Percentiles rank a stretch among this genome's conserved stretches.
These are phyloP conservation scores for Phalanger gymnotis DNA, from an alignment of 2,797 vertebrate species.

Conservation along the genomic window DNA sequence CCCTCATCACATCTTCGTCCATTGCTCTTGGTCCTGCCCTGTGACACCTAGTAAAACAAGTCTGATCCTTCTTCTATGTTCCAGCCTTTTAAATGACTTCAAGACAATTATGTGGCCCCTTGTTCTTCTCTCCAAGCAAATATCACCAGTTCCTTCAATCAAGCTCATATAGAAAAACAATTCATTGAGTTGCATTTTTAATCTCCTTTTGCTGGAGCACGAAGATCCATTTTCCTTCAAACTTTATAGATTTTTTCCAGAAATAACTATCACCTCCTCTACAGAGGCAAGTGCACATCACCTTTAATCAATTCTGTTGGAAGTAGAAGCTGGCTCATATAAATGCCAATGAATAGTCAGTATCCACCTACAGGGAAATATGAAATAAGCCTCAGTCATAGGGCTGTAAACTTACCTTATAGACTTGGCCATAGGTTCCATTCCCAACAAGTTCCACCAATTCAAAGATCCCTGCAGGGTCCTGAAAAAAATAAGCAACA, in stretches of 20 bases:
- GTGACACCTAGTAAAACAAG: neutral
- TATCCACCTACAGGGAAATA: neutral
- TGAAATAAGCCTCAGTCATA: neutral
- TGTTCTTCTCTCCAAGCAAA: neutral
- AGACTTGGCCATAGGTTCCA: conserved; percentile 96
- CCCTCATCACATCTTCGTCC: neutral
- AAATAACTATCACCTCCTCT: neutral
- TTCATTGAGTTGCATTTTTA: neutral
- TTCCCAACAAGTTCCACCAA: conserved; percentile 96
- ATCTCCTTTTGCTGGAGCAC: neutral
- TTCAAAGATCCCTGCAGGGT: conserved; percentile 97
- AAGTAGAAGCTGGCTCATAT: neutral
- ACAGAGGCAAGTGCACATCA: neutral
- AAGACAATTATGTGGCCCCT: neutral
- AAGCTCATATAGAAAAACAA: neutral
- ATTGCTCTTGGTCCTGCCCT: neutral
- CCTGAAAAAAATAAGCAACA: conserved; percentile 83
- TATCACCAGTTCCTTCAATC: neutral
- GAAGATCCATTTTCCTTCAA: neutral
- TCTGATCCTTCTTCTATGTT: neutral
- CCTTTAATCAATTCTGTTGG: neutral
- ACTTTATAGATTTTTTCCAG: neutral
- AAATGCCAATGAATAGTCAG: neutral
- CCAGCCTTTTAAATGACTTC: neutral
- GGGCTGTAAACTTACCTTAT: conserved; percentile 89